A percentile compares a stretch with the other conserved stretches of the same genome.
Conservation (phyloP, 2,888 invertebrate genomes). For the Camponotus fellah region DNA sequence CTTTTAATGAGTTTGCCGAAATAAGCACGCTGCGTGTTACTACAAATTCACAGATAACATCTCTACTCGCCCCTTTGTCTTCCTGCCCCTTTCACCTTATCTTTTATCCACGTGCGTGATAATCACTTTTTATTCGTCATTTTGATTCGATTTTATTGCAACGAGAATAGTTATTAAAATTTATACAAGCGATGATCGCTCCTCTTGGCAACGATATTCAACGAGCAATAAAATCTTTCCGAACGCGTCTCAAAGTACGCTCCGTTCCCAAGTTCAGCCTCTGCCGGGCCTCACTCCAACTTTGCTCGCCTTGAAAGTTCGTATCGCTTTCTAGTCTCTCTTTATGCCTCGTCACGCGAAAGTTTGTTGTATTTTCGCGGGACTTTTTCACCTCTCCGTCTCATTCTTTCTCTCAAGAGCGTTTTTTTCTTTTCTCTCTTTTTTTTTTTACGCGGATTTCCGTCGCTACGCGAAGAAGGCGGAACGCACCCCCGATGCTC, state of each 20-base stretch:
- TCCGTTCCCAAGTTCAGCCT: background rate
- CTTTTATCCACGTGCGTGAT: constrained; percentile 38
- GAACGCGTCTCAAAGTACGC: constrained; percentile 24
- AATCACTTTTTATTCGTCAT: constrained; percentile 24
- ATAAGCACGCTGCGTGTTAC: constrained; percentile 4
- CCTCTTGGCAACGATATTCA: constrained; percentile 45
- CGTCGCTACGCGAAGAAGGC: constrained; percentile 48
- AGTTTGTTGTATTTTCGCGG: constrained; percentile 49
- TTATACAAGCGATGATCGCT: constrained; percentile 36
- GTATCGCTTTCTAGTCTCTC: constrained; percentile 55
- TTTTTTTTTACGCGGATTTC: constrained; percentile 9
- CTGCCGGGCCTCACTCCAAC: constrained; percentile 43
- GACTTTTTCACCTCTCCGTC: constrained; percentile 37
- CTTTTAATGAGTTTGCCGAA: constrained; percentile 54
- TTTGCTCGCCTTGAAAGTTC: constrained; percentile 55
- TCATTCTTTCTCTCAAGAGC: constrained; percentile 14
- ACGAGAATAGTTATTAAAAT: constrained; percentile 55
- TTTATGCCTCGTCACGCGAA: constrained; percentile 60
- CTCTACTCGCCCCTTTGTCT: background rate
- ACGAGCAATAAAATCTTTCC: constrained; percentile 55
- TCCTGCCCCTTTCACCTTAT: background rate
- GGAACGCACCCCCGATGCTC: constrained; percentile 16
- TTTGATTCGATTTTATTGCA: constrained; percentile 32
- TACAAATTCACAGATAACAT: constrained; percentile 13
- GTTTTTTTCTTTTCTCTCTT: background rate